Conservation (phyloP, 2,888 invertebrate species). For the Thereva nobilitata region DNA sequence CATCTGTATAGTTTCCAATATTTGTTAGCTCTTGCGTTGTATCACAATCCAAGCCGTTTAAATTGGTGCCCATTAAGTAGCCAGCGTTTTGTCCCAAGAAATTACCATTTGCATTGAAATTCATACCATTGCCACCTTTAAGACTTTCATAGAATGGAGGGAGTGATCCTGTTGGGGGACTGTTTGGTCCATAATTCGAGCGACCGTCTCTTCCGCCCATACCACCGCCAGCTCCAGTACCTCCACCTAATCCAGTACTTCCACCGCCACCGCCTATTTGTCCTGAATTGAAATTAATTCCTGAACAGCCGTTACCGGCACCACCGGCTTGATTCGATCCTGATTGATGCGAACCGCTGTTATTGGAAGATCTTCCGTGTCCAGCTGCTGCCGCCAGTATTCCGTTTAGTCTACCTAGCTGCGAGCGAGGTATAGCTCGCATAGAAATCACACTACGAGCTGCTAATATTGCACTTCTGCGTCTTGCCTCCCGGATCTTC, state of each 20-base stretch:
- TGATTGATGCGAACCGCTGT: constrained; percentile 61
- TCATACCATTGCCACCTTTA: constrained; percentile 74
- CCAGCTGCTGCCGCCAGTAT: constrained; percentile 78
- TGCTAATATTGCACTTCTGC: constrained; percentile 69
- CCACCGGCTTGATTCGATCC: constrained; percentile 48
- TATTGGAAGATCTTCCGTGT: constrained; percentile 72
- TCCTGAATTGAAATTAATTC: constrained; percentile 54
- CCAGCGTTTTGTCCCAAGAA: constrained; percentile 69
- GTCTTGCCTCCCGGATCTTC: constrained; percentile 69
- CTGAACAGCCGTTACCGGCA: constrained; percentile 54
- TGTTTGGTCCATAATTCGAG: constrained; percentile 84
- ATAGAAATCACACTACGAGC: constrained; percentile 61
- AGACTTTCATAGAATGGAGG: constrained; percentile 89
- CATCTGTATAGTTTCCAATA: constrained; percentile 51
- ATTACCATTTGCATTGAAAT: constrained; percentile 70
- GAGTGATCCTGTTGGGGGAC: constrained; percentile 82
- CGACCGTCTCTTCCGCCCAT: constrained; percentile 68
- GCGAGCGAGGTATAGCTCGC: constrained; percentile 60
- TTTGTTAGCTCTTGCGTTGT: constrained; percentile 65
- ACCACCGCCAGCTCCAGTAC: constrained; percentile 67
- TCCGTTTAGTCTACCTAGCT: constrained; percentile 65
- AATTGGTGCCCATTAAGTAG: constrained; percentile 68
- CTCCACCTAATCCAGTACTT: constrained; percentile 61
- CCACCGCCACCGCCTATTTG: constrained; percentile 63
- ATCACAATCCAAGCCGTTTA: constrained; percentile 50